Evolutionary conservation across 2,797 vertebrate genomes (phyloP).

Genomic region (Eutrigla gurnardus): DNA sequence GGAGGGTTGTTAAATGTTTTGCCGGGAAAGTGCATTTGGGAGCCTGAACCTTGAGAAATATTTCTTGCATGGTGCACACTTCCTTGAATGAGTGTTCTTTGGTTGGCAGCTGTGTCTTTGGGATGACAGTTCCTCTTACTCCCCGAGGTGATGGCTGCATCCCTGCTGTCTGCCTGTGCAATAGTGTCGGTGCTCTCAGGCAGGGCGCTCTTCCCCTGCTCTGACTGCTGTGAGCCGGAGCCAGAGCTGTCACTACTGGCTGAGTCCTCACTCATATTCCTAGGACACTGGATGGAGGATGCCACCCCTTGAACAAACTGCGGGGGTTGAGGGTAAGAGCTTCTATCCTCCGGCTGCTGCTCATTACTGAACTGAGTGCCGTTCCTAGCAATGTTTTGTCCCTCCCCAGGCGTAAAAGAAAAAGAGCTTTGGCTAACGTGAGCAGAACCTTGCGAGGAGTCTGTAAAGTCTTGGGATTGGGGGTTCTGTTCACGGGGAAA

Average conservation of each 20-base stretch:
- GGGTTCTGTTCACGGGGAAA: conserved; percentile 80
- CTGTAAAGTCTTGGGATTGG: conserved; percentile 84
- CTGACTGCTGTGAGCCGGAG: conserved; percentile 84
- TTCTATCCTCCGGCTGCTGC: conserved; percentile 81
- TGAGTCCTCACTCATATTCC: conserved; percentile 82
- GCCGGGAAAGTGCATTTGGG: conserved; percentile 90
- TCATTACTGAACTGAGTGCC: conserved; percentile 80
- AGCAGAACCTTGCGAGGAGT: conserved; percentile 77
- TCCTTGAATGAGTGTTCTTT: conserved; percentile 86
- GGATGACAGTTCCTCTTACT: conserved; percentile 85
- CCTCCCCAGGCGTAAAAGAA: conserved; percentile 85
- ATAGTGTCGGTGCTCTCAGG: conserved; percentile 88
- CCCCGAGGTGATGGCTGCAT: conserved; percentile 79
- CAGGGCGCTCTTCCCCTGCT: conserved; percentile 83
- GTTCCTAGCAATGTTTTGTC: conserved; percentile 82
- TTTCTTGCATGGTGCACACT: conserved; percentile 87
- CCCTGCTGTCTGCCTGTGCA: conserved; percentile 83
- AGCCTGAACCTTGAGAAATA: conserved; percentile 81
- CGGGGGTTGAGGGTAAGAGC: conserved; percentile 79
- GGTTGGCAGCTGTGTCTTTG: conserved; percentile 83
- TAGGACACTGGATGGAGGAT: conserved; percentile 81
- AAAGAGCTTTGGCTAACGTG: conserved; percentile 85
- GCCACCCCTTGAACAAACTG: conserved; percentile 85
- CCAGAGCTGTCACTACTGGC: conserved; percentile 85
- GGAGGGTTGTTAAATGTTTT: conserved; percentile 86